phyloP scores from a whole-genome alignment of 2,888 invertebrate species.

The Heliconius aoede region DNA sequence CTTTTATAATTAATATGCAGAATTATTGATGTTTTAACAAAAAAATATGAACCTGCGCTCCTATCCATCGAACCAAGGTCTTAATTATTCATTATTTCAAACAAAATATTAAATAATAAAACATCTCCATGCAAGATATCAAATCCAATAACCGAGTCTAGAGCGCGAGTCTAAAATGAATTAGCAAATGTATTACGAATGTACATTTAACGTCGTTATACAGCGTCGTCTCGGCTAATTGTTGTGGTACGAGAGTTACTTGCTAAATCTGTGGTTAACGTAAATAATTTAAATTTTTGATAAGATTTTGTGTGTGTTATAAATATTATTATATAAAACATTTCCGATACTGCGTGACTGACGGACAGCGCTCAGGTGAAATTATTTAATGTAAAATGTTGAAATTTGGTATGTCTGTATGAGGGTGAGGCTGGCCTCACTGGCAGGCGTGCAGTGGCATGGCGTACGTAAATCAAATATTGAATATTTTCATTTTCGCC shows the following conservation, averaged over 20 bases:
- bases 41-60: background rate
- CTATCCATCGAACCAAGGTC: background rate
- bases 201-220: slow-evolving; percentile 6
- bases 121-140: slow-evolving; percentile 11
- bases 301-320: background rate
- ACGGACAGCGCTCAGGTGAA: too few species aligned
- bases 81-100: background rate
- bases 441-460: too few species aligned
- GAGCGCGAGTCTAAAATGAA: background rate
- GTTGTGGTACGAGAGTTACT: background rate
- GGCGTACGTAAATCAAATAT: too few species aligned
- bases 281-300: background rate
- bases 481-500: too few species aligned
- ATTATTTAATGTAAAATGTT: too few species aligned
- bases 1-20: background rate
- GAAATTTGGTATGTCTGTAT: too few species aligned
- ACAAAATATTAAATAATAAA: background rate
- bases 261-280: background rate
- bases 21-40: background rate
- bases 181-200: slow-evolving; percentile 12
- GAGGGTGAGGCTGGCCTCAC: too few species aligned
- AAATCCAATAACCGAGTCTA: slow-evolving; percentile 3
- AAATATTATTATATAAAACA: too few species aligned
- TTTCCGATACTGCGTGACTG: too few species aligned
- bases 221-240: background rate